These are phyloP conservation scores for Selene dorsalis DNA, from an alignment of 2,797 vertebrate genomes.

Conservation along the genomic window DNA sequence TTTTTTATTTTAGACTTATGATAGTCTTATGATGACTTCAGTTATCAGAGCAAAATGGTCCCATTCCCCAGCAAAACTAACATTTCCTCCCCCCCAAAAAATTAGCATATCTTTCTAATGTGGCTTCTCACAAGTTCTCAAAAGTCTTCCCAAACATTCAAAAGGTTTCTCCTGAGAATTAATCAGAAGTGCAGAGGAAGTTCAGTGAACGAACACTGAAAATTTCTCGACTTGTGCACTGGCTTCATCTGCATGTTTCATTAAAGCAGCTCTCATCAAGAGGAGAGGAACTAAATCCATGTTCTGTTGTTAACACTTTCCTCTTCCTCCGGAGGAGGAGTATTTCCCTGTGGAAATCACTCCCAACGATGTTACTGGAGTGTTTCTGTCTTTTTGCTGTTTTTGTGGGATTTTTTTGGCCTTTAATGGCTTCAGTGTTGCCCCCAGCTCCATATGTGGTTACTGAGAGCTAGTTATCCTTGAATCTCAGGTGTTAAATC, in stretches of 20 bases:
- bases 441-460: constrained; percentile 16
- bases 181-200: constrained; percentile 15
- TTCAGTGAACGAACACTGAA: constrained; percentile 4
- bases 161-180: constrained; percentile 9
- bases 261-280: constrained; percentile 16
- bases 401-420: constrained; percentile 25
- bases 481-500: constrained; percentile 61
- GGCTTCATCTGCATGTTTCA: constrained; percentile 21
- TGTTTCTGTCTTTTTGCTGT: neutral
- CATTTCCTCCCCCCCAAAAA: neutral
- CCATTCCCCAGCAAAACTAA: neutral
- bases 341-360: neutral
- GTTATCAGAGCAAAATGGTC: constrained; percentile 2
- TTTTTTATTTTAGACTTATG: constrained; percentile 6
- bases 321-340: neutral
- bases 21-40: neutral
- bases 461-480: constrained; percentile 48
- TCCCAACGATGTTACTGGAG: neutral
- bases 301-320: neutral
- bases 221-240: neutral
- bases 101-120: constrained; percentile 10
- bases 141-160: constrained; percentile 22
- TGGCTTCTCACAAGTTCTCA: neutral
- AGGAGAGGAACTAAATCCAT: constrained; percentile 2
- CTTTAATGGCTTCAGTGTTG: constrained; percentile 24